Base-by-base conservation (phyloP, 2,113 vertebrate genomes). In the Promerops cafer region DNA sequence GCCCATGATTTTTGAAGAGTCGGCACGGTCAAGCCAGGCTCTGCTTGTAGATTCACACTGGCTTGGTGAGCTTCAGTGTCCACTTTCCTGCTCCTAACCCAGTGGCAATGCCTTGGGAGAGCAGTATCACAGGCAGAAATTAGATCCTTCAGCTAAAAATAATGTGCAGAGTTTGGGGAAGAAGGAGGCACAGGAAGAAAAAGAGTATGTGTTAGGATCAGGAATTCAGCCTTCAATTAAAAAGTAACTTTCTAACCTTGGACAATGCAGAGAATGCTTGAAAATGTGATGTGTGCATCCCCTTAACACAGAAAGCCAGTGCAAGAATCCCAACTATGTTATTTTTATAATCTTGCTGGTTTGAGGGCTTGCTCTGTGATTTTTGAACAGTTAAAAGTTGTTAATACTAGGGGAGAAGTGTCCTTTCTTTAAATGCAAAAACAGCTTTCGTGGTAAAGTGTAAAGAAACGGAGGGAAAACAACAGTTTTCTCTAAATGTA, bases 241-340 rank as follows among this genome's bases (percentile, higher is more conserved):
- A 95, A 92, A 94, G 83, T 95, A 95, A 96, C 89, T 97, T 94
- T 77, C 84, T 77, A 88, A 80, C 64, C 44, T 33, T 24, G 23
- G 91, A 89, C 64, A 94, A 90, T 64, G 83, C 79, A 75, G 57
- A 75, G 79, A 88, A 93, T 31, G 37, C 79, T 92, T 56, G 69
- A 93, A 96, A 93, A 94, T 93, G 72, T 50, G 39, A 87, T 27
- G 6, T 52, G 37, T 2, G 1, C 50, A 61, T 39, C 31, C 49
- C n/a, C 72, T 86, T 75, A 64, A 84, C 82, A 83, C 47, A 89
- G 53, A 96, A 90, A 75, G 49, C 22, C 52, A 64, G 49, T 49
- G 53, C 42, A 96, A 78, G 86, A 97, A 96, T 96, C 76, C 37
- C 65, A 97, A 4, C 88, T 81, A 96, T 96, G 90, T 96, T 96